phyloP scores from a whole-genome alignment of 1,140 invertebrate genomes.

The Drosophila dunni region DNA sequence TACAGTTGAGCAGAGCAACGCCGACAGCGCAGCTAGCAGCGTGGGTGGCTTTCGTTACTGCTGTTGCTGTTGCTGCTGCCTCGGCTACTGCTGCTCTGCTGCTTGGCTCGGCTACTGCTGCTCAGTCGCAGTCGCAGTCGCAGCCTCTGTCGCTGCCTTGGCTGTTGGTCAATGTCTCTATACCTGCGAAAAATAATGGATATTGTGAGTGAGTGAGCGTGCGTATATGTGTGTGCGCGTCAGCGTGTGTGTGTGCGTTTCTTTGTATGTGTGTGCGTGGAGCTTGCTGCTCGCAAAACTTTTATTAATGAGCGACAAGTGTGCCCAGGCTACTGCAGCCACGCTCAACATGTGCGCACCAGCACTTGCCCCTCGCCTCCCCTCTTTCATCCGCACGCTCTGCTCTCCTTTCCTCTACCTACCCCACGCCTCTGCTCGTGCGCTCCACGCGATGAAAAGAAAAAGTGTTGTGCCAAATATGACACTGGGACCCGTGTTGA shows the following conservation, averaged over 20 bases:
- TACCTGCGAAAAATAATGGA: constrained; percentile 79
- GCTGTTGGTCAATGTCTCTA: constrained; percentile 76
- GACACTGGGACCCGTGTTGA: constrained; percentile 25
- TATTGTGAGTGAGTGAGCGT: constrained; percentile 16
- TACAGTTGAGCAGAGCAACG: constrained; percentile 68
- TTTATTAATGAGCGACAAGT: constrained; percentile 81
- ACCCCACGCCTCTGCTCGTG: background rate
- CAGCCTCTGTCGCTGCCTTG: constrained; percentile 30
- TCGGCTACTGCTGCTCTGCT: constrained; percentile 10
- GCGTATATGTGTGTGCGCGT: constrained; percentile 3
- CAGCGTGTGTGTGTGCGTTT: background rate
- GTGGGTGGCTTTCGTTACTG: constrained; percentile 51
- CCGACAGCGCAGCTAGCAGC: constrained; percentile 41
- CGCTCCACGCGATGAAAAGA: constrained; percentile 5
- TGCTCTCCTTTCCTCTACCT: too few species aligned
- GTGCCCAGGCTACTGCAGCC: constrained; percentile 51
- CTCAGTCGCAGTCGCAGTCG: background rate
- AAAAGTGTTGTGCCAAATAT: constrained; percentile 31
- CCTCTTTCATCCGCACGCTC: background rate
- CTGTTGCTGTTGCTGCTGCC: constrained; percentile 10
- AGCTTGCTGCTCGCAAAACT: constrained; percentile 49
- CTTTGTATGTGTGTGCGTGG: constrained; percentile 2
- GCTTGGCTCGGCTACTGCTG: constrained; percentile 2
- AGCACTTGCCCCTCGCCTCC: background rate
- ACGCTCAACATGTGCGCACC: constrained; percentile 62